A percentile compares a stretch with the other conserved stretches of the same genome.
Evolutionary conservation across 2,113 vertebrate genomes (phyloP).

Genomic region (Anser cygnoides): DNA sequence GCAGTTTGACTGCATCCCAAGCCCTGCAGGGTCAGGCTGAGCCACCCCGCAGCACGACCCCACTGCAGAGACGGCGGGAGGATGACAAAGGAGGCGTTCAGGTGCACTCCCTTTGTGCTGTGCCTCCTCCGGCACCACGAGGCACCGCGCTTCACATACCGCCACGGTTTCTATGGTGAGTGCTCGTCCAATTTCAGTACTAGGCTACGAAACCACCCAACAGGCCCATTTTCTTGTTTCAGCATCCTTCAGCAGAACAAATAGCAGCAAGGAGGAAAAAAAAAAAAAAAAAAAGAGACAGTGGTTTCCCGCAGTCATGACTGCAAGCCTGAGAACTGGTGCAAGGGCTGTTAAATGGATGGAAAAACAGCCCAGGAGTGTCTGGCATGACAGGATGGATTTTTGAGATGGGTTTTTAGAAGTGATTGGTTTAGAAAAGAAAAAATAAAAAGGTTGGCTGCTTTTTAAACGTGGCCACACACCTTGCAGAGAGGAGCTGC

Average conservation of each 20-base stretch:
- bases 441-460: rapidly evolving
- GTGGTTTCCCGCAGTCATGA: rapidly evolving
- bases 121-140: background rate
- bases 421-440: background rate
- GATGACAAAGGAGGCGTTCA: background rate
- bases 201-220: background rate
- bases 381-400: rapidly evolving
- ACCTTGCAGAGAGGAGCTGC: background rate
- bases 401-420: rapidly evolving
- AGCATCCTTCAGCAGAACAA: background rate
- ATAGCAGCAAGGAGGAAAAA: background rate
- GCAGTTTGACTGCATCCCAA: background rate
- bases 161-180: constrained; percentile 61
- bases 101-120: background rate
- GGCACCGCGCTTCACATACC: background rate
- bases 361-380: background rate
- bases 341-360: background rate
- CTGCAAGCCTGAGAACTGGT: rapidly evolving
- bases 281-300: background rate
- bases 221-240: background rate
- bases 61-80: rapidly evolving
- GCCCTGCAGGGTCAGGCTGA: rapidly evolving
- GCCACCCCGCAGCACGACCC: background rate
- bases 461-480: rapidly evolving
- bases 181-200: background rate